Percentiles rank a stretch among this genome's conserved stretches.
phyloP scores from a whole-genome alignment of 2,113 vertebrate genomes.

The Microcebus lehilahytsara region DNA sequence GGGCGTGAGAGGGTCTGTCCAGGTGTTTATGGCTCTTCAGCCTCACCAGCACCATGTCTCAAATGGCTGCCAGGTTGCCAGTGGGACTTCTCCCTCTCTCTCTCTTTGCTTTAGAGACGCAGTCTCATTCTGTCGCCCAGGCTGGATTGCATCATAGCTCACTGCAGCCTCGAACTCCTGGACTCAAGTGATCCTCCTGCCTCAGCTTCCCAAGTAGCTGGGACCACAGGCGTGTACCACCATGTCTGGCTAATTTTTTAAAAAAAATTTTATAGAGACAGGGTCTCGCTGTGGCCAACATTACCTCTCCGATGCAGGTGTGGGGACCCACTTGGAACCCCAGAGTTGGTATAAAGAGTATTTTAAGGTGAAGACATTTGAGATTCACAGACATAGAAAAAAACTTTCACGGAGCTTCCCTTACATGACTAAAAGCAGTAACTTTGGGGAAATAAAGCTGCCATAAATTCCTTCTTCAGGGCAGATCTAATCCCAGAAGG shows the following conservation, averaged over 20 bases:
- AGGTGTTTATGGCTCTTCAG: neutral
- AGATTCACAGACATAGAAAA: neutral
- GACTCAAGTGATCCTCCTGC: too few relatives aligned
- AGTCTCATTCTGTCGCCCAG: too few relatives aligned
- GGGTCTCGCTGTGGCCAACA: too few relatives aligned
- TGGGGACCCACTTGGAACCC: neutral
- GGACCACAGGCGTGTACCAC: too few relatives aligned
- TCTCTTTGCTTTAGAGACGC: too few relatives aligned
- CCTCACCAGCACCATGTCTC: neutral
- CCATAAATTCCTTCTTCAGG: neutral
- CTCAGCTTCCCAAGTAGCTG: too few relatives aligned
- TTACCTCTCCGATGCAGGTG: neutral
- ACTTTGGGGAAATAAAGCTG: neutral
- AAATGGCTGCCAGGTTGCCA: neutral
- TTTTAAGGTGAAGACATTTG: neutral
- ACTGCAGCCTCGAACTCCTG: too few relatives aligned
- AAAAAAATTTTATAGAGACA: too few relatives aligned
- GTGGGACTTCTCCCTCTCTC: too few relatives aligned
- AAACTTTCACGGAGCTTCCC: neutral
- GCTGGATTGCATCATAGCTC: too few relatives aligned
- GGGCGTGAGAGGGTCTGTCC: rapidly evolving
- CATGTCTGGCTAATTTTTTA: too few relatives aligned
- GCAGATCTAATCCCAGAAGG: neutral
- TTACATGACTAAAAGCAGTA: neutral
- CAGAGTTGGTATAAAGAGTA: neutral